Percentiles rank a stretch among this genome's conserved stretches.
Conservation (phyloP, 2,888 invertebrate species). For the Tipula vernalis region DNA sequence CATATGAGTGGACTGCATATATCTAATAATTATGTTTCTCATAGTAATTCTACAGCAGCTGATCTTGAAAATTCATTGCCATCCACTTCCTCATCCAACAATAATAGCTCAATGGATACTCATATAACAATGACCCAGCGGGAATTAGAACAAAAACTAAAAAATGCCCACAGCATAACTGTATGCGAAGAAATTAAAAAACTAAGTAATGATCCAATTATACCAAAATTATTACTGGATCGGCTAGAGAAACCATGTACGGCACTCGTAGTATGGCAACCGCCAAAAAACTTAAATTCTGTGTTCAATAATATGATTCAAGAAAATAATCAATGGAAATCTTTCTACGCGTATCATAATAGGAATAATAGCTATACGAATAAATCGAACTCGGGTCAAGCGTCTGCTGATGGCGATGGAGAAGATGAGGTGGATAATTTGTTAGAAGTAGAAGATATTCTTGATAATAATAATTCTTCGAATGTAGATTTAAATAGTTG, state of each 20-base stretch:
- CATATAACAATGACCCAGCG: constrained; percentile 25
- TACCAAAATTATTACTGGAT: constrained; percentile 53
- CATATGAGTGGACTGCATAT: constrained; percentile 66
- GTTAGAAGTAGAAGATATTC: constrained; percentile 25
- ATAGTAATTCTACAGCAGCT: constrained; percentile 13
- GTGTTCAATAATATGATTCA: constrained; percentile 12
- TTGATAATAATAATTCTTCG: constrained; percentile 29
- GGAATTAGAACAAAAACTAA: constrained; percentile 32
- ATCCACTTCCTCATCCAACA: background rate
- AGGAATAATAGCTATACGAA: background rate
- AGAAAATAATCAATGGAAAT: constrained; percentile 16
- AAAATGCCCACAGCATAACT: constrained; percentile 42
- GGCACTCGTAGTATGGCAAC: constrained; percentile 72
- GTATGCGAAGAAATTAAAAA: constrained; percentile 61
- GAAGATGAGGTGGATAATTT: constrained; percentile 7
- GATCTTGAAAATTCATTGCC: background rate
- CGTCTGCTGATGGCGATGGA: background rate
- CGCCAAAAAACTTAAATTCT: constrained; percentile 42
- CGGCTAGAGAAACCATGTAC: constrained; percentile 60
- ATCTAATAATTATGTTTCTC: constrained; percentile 36
- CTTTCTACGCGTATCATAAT: background rate
- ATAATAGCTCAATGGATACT: constrained; percentile 7
- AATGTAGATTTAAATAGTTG: constrained; percentile 36
- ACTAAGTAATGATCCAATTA: constrained; percentile 44
- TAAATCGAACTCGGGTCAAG: background rate